These are phyloP conservation scores for Telmatochromis brichardi DNA, from an alignment of 2,113 vertebrate genomes.

Conservation along the genomic window DNA sequence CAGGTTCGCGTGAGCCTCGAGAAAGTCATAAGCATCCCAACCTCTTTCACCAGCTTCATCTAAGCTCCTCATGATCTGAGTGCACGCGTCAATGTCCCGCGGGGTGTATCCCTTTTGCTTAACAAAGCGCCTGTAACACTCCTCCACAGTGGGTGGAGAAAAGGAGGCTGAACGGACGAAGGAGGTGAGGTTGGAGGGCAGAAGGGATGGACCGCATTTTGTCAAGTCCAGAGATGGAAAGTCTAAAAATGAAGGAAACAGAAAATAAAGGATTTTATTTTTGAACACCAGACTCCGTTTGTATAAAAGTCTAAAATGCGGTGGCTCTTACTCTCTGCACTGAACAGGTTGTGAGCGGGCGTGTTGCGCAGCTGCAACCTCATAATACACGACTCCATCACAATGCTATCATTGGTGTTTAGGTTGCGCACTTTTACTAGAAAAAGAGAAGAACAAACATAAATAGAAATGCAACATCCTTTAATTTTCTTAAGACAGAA, in stretches of 20 bases:
- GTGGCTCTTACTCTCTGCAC: conserved; percentile 52
- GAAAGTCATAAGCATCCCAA: conserved; percentile 65
- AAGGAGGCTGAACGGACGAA: conserved; percentile 63
- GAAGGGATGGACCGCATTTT: conserved; percentile 54
- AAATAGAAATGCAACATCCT: not conserved
- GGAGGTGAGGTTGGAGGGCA: conserved; percentile 75
- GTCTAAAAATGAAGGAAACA: conserved; percentile 37
- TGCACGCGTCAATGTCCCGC: conserved; percentile 56
- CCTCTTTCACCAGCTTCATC: conserved; percentile 71
- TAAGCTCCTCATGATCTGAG: conserved; percentile 69
- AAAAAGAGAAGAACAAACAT: not conserved
- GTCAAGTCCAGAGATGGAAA: conserved; percentile 56
- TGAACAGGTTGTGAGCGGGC: conserved; percentile 63
- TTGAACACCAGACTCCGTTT: not conserved
- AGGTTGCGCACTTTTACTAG: conserved; percentile 80
- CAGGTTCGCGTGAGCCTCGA: conserved; percentile 54
- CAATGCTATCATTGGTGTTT: conserved; percentile 84
- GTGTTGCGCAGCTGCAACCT: conserved; percentile 73
- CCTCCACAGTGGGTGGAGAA: conserved; percentile 37
- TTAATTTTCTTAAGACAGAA: not conserved
- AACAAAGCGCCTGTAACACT: conserved; percentile 40
- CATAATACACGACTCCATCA: conserved; percentile 89
- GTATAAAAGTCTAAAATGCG: not conserved
- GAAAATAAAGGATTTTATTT: not conserved
- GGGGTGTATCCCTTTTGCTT: conserved; percentile 58